Evolutionary conservation across 2,113 vertebrate species (phyloP).

Genomic region (Muntiacus reevesi): DNA sequence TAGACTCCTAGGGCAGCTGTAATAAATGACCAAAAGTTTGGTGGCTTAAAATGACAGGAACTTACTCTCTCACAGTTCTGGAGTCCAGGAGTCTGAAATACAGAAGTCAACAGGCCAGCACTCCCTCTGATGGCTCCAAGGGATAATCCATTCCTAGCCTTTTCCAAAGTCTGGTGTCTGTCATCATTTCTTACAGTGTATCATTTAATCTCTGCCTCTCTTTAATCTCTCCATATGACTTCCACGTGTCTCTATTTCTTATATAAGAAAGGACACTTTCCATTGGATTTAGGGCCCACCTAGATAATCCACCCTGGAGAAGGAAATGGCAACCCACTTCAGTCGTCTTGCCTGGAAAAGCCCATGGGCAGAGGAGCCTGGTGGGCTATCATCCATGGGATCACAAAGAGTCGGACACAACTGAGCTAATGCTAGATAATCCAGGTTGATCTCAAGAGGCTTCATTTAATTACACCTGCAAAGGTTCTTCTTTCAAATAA

Average conservation of each 20-base stretch:
- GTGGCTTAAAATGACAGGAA: background rate
- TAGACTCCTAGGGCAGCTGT: background rate
- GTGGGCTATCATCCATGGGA: fast-evolving
- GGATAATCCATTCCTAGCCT: background rate
- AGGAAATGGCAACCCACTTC: background rate
- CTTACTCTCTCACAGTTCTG: background rate
- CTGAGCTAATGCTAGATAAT: background rate
- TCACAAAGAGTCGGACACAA: background rate
- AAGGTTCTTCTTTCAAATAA: background rate
- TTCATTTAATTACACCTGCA: background rate
- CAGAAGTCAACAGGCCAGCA: background rate
- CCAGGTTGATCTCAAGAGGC: background rate
- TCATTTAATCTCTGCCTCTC: background rate
- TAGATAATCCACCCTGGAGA: background rate
- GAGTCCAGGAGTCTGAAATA: background rate
- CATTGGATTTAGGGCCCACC: background rate
- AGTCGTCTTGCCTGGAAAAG: background rate
- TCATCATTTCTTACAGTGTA: fast-evolving
- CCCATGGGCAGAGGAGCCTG: background rate
- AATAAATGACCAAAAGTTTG: background rate
- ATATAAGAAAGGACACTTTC: background rate
- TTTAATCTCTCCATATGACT: background rate
- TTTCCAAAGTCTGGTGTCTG: background rate
- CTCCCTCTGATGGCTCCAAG: background rate
- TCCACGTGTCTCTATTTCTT: background rate